Evolutionary conservation across 2,797 vertebrate genomes (phyloP).

Genomic region (Microctenopoma steveboyesi): DNA sequence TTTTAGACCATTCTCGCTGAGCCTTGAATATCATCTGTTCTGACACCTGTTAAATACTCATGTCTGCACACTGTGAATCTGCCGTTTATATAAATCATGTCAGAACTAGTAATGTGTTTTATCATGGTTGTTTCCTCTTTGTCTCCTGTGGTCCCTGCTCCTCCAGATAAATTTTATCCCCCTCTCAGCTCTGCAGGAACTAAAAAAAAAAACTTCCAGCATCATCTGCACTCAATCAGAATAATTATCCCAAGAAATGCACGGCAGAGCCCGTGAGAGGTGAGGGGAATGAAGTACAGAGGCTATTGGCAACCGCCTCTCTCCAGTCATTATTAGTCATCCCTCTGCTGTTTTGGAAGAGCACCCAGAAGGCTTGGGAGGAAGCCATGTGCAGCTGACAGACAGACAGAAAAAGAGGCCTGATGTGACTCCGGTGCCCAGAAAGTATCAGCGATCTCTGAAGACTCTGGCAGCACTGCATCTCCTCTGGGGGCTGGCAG

Average conservation of each 20-base stretch:
- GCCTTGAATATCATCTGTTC: background rate
- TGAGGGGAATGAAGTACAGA: conserved; percentile 71
- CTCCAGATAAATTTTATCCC: conserved; percentile 62
- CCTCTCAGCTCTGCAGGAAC: conserved; percentile 42
- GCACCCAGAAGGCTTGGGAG: conserved; percentile 50
- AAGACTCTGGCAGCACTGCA: conserved; percentile 53
- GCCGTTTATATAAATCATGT: conserved; percentile 55
- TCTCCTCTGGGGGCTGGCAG: conserved; percentile 62
- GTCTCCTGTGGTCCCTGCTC: conserved; percentile 63
- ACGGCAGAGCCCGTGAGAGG: conserved; percentile 62
- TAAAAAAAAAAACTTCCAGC: conserved; percentile 26
- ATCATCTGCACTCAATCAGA: conserved; percentile 79
- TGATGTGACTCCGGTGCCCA: conserved; percentile 59
- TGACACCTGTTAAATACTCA: background rate
- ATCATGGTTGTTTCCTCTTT: conserved; percentile 55
- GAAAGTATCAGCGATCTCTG: conserved; percentile 58
- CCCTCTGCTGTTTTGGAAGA: conserved; percentile 64
- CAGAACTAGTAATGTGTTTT: conserved; percentile 55
- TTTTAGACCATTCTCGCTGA: background rate
- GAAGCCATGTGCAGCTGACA: conserved; percentile 55
- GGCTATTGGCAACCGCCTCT: conserved; percentile 71
- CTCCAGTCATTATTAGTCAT: conserved; percentile 76
- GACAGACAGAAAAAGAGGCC: conserved; percentile 40
- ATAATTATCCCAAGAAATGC: conserved; percentile 74
- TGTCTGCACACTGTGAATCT: conserved; percentile 36